A percentile compares a stretch with the other conserved stretches of the same genome.
These are phyloP conservation scores for Oreochromis mossambicus DNA, from an alignment of 2,797 vertebrate genomes.

Conservation along the genomic window DNA sequence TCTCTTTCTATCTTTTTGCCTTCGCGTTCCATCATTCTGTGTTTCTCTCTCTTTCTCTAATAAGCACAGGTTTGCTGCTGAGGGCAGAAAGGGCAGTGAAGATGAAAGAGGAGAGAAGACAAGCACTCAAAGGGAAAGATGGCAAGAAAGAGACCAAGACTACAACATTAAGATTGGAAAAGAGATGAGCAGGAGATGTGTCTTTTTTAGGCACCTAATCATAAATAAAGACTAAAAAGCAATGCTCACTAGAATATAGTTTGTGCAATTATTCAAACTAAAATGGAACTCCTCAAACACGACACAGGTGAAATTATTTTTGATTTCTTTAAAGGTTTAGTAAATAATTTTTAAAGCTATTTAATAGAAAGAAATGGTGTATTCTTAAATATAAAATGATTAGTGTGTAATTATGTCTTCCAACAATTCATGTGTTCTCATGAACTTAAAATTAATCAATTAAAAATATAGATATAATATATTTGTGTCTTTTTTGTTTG, in stretches of 20 bases:
- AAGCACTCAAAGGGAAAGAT: slow-evolving; percentile 21
- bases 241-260: not conserved
- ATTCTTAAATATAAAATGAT: not conserved
- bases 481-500: accelerated
- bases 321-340: not conserved
- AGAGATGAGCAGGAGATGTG: not conserved
- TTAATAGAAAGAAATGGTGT: not conserved
- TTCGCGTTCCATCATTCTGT: slow-evolving; percentile 42
- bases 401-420: not conserved
- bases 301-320: not conserved
- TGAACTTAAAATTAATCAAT: not conserved
- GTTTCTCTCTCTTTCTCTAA: slow-evolving; percentile 55
- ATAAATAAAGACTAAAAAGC: not conserved
- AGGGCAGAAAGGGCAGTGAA: slow-evolving; percentile 42
- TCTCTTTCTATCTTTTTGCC: slow-evolving; percentile 38
- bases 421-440: not conserved
- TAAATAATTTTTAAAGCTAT: not conserved
- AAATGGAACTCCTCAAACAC: not conserved
- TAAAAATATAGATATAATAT: not conserved
- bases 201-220: not conserved
- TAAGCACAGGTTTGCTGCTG: slow-evolving; percentile 50
- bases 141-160: not conserved
- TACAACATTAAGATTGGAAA: slow-evolving; percentile 8
- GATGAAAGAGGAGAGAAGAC: slow-evolving; percentile 40
- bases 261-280: not conserved